A percentile compares a stretch with the other conserved stretches of the same genome.
phyloP scores from a whole-genome alignment of 2,797 vertebrate species.

The Holocentrus rufus region DNA sequence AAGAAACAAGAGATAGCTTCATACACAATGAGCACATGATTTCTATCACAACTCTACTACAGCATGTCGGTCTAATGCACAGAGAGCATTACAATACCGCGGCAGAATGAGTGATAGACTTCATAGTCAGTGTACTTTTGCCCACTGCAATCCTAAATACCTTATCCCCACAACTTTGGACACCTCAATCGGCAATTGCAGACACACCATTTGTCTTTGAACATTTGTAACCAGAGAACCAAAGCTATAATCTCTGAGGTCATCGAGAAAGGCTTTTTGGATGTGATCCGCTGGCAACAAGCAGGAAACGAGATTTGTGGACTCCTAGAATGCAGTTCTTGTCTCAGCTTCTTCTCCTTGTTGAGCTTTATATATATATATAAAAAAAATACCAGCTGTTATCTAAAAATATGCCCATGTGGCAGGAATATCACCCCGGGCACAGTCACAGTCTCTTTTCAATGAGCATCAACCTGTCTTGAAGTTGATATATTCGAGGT shows the following conservation, averaged over 20 bases:
- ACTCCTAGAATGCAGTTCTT: not conserved
- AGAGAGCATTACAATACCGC: not conserved
- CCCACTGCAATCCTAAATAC: slow-evolving; percentile 1
- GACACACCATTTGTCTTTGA: slow-evolving; percentile 21
- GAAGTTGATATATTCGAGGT: not conserved
- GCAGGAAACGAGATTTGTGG: not conserved
- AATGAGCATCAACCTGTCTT: not conserved
- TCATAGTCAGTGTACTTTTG: not conserved
- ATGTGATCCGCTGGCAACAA: not conserved
- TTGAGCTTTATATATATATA: not conserved
- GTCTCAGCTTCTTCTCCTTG: not conserved
- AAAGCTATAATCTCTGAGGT: slow-evolving; percentile 17
- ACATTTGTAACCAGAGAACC: not conserved
- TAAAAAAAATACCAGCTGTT: not conserved
- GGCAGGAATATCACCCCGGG: not conserved
- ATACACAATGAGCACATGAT: slow-evolving; percentile 6
- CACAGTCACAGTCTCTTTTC: not conserved
- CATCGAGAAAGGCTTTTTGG: not conserved
- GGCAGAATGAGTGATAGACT: not conserved
- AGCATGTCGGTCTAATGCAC: not conserved
- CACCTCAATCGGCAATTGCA: slow-evolving; percentile 44
- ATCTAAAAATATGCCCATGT: not conserved
- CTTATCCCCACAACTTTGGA: slow-evolving; percentile 34
- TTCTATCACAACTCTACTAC: slow-evolving; percentile 7
- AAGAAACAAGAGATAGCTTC: slow-evolving; percentile 16